A percentile compares a stretch with the other conserved stretches of the same genome.
These are phyloP conservation scores for Xylocampa areola DNA, from an alignment of 2,888 invertebrate species.

Conservation along the genomic window DNA sequence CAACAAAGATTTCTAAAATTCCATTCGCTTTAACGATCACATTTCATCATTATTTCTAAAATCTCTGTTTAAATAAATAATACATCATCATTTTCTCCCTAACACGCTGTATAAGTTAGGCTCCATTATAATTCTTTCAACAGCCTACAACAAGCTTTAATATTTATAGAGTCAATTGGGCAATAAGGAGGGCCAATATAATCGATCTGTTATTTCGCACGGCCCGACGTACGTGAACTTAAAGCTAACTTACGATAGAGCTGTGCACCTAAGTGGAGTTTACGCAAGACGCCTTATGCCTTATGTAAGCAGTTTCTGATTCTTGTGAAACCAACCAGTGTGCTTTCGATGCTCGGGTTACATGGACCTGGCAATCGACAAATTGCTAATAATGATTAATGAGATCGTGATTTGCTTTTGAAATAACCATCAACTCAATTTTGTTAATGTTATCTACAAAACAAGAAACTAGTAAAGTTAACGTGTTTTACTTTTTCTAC, in stretches of 20 bases:
- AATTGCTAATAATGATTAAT: conserved; percentile 76
- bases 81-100: conserved; percentile 30
- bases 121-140: conserved; percentile 44
- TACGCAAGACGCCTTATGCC: conserved; percentile 78
- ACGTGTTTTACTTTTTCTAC: not conserved
- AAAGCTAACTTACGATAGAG: conserved; percentile 78
- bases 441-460: conserved; percentile 13
- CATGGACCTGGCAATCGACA: conserved; percentile 70
- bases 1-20: not conserved
- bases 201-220: conserved; percentile 78
- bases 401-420: conserved; percentile 65
- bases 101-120: conserved; percentile 36
- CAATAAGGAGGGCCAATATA: conserved; percentile 63
- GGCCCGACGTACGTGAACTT: conserved; percentile 78
- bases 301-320: conserved; percentile 85
- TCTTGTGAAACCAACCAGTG: conserved; percentile 81
- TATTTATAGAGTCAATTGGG: conserved; percentile 59
- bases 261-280: conserved; percentile 81
- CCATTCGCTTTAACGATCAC: not conserved
- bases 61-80: conserved; percentile 12
- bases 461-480: conserved; percentile 14
- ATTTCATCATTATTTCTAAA: conserved; percentile 2
- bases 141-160: conserved; percentile 44
- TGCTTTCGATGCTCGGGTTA: conserved; percentile 79
- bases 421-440: conserved; percentile 20